Evolutionary conservation across 1,140 invertebrate species (phyloP), one percentile per base, ranked within the genome.

Genomic region (Bombus haemorrhoidalis): DNA sequence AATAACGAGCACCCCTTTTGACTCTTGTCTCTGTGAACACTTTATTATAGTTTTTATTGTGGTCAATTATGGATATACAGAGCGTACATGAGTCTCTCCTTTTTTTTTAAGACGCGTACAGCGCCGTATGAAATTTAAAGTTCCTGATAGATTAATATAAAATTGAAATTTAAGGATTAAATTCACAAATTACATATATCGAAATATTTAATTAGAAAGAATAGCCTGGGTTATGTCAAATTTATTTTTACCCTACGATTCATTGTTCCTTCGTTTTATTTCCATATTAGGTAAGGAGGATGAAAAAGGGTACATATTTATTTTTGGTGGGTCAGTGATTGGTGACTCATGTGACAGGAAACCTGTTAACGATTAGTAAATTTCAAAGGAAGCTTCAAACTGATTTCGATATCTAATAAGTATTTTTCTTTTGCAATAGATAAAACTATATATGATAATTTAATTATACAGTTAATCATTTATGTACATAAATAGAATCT

Each of bases 1-100:
- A 88, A 92, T 81, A 87, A 89, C 68, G 86, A 88, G 62, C 69
- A 86, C 41, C 41, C 59, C 32, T 64, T 81, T 64, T 77, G n/a
- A 34, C 18, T 37, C 47, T 74, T 74, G 53, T 57, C 39, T 34
- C 25, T 32, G 59, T 62, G 4, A 34, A 72, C 32, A 25, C 15
- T 32, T 53, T 9, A 34, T 66, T n/a, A 37, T 53, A 68, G 22
- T 5, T 34, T 22, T n/a, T 34, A 18, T 32, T 9, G 10, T 25
- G 41, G 13, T 28, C 34, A n/a, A 43, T 12, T 4, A 28, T 47
- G 37, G 68, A 81, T 81, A 25, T 72, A 72, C 79, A 72, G 68
- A 72, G 79, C 68, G 79, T 72, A 80, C 78, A 71, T 15, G 41
- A 43, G 32, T 5, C 1, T 18, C 3, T 37, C 34, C n/a, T n/a